Evolutionary conservation across 2,113 vertebrate species (phyloP).

Genomic region (Mesitornis unicolor): DNA sequence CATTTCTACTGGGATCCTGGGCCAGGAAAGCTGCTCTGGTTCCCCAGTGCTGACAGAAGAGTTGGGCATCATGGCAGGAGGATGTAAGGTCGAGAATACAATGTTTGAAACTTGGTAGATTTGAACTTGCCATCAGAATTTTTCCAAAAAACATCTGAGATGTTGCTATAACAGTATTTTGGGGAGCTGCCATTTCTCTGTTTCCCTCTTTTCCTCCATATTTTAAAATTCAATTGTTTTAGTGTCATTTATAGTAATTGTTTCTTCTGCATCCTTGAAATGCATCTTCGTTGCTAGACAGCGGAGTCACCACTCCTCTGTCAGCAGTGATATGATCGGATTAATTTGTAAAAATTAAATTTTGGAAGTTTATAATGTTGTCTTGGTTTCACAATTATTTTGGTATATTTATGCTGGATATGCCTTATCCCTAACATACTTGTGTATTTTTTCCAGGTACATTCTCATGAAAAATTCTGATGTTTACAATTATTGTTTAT

Average conservation of each 20-base stretch:
- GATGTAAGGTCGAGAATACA: not conserved
- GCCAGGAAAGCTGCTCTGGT: not conserved
- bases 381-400: not conserved
- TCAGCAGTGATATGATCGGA: not conserved
- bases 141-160: not conserved
- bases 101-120: not conserved
- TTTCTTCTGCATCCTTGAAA: not conserved
- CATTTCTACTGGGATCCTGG: not conserved
- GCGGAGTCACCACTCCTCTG: not conserved
- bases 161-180: not conserved
- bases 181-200: not conserved
- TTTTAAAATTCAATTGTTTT: not conserved
- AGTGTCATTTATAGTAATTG: not conserved
- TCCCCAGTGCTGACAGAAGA: not conserved
- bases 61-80: accelerated
- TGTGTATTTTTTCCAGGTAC: not conserved
- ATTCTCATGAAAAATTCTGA: not conserved
- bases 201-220: not conserved
- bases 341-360: not conserved
- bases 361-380: not conserved
- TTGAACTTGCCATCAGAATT: not conserved
- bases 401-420: not conserved
- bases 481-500: not conserved
- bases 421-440: not conserved
- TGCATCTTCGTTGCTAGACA: not conserved